Conservation (phyloP, 2,888 invertebrate species). For the Acleris literana region DNA sequence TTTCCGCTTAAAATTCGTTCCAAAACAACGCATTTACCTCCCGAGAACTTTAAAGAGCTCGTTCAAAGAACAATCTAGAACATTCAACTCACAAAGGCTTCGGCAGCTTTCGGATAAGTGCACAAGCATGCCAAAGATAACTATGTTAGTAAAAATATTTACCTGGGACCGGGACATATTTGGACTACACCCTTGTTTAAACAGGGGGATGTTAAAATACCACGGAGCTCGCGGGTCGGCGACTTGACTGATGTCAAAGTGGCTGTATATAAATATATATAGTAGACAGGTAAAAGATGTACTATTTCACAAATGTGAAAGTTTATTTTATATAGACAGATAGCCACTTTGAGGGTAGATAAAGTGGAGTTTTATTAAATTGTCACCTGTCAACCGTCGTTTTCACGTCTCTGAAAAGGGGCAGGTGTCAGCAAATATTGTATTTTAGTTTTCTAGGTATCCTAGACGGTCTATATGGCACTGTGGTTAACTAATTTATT, state of each 20-base stretch:
- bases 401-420: too few species aligned
- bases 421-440: too few species aligned
- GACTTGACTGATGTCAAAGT: not conserved
- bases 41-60: not conserved
- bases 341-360: too few species aligned
- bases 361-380: too few species aligned
- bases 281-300: too few species aligned
- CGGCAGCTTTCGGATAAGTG: slow-evolving; percentile 5
- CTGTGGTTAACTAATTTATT: too few species aligned
- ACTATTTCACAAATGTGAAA: too few species aligned
- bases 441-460: too few species aligned
- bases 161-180: slow-evolving; percentile 16
- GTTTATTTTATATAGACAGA: too few species aligned
- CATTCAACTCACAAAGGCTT: slow-evolving; percentile 16
- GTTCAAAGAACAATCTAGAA: slow-evolving; percentile 2
- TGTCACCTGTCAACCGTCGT: too few species aligned
- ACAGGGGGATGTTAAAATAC: slow-evolving; percentile 9
- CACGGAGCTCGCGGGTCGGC: not conserved
- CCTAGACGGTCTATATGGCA: too few species aligned
- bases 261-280: not conserved
- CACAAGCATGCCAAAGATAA: slow-evolving; percentile 13
- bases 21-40: not conserved
- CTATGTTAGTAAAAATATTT: slow-evolving; percentile 23
- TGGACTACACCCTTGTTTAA: slow-evolving; percentile 11
- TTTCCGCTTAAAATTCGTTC: not conserved